phyloP scores from a whole-genome alignment of 2,113 vertebrate genomes.

The Rhinolophus sinicus region DNA sequence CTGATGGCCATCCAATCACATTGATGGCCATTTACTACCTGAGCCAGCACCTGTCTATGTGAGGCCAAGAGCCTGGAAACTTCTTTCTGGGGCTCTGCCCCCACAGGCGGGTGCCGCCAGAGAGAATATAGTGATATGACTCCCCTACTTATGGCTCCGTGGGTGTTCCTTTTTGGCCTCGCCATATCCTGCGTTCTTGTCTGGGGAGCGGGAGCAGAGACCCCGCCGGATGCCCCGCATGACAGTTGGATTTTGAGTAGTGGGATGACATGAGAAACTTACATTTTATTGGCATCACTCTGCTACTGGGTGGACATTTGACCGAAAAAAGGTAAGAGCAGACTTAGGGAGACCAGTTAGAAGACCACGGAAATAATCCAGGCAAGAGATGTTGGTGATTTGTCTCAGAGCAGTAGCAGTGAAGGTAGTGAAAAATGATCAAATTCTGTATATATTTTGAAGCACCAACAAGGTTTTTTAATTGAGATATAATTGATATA shows the following conservation, averaged over 20 bases:
- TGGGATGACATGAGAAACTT: not conserved
- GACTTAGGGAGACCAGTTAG: not conserved
- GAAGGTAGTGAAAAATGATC: not conserved
- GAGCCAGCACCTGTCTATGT: too few species aligned
- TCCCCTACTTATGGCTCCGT: too few species aligned
- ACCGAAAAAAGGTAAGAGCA: not conserved
- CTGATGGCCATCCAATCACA: too few species aligned
- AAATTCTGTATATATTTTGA: not conserved
- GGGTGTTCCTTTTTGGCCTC: too few species aligned
- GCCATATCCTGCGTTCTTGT: too few species aligned
- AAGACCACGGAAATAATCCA: not conserved
- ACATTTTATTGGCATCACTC: not conserved
- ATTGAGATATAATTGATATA: not conserved
- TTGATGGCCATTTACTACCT: too few species aligned
- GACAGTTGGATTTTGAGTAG: not conserved
- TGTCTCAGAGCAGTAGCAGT: not conserved
- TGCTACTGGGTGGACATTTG: not conserved
- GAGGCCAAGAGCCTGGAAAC: too few species aligned
- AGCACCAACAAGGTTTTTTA: not conserved
- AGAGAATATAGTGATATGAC: too few species aligned
- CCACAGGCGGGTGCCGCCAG: too few species aligned
- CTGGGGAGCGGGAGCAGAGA: too few species aligned
- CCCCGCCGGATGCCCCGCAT: too few species aligned
- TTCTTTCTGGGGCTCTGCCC: too few species aligned
- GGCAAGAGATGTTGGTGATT: not conserved